Conservation (phyloP, 1,140 invertebrate species). For the Agrilus planipennis region DNA sequence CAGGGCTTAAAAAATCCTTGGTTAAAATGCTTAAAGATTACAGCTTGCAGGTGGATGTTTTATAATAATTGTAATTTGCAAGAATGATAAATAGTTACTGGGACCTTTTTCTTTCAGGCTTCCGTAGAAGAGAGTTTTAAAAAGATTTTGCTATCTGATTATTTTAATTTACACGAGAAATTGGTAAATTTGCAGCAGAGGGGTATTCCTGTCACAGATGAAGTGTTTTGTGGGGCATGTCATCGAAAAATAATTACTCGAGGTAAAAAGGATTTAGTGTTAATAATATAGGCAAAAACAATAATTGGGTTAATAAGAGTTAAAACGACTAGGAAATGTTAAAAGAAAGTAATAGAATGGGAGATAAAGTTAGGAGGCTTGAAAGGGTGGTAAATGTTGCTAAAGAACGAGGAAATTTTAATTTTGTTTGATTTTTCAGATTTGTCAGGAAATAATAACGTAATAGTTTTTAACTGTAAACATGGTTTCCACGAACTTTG, state of each 20-base stretch:
- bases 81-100: too few species aligned
- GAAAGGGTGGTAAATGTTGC: too few species aligned
- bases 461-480: slow-evolving; percentile 77
- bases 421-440: too few species aligned
- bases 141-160: slow-evolving; percentile 77
- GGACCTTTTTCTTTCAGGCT: slow-evolving; percentile 38
- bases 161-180: slow-evolving; percentile 78
- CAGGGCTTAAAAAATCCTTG: slow-evolving; percentile 78
- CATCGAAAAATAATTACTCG: slow-evolving; percentile 56
- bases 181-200: slow-evolving; percentile 63
- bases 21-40: slow-evolving; percentile 95
- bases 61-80: background rate
- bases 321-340: too few species aligned
- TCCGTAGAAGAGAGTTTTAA: slow-evolving; percentile 82
- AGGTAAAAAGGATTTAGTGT: slow-evolving; percentile 39
- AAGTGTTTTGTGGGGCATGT: slow-evolving; percentile 65
- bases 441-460: slow-evolving; percentile 24
- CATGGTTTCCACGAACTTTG: slow-evolving; percentile 85
- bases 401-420: too few species aligned
- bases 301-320: too few species aligned
- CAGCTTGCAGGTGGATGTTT: slow-evolving; percentile 61
- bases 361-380: slow-evolving; percentile 6
- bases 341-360: too few species aligned
- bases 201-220: slow-evolving; percentile 59
- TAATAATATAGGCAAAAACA: too few species aligned